Evolutionary conservation across 2,888 invertebrate genomes (phyloP), one percentile per base, ranked within the genome.

Genomic region (Coleophora deauratella): DNA sequence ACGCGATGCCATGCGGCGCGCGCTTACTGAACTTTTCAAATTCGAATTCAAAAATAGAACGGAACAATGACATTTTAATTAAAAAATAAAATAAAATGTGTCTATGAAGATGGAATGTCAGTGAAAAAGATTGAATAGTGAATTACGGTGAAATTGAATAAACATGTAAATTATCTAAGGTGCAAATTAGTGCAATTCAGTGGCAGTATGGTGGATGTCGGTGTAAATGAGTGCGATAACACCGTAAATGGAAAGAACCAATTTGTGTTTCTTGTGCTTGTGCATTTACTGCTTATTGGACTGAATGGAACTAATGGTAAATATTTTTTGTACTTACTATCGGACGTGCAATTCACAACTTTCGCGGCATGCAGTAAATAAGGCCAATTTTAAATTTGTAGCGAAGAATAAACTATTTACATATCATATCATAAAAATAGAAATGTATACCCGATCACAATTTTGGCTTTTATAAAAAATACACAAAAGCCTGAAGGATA

Each of bases 171-270:
- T 72, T 71, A 64, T 71, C 62, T 61, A 66, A 71, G 73, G 70
- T 72, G 76, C 73, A 69, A 69, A 64, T 68, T 60, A 59, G 69
- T 63, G 72, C 71, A 66, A 75, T 71, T 72, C 61, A 58, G 81
- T 76, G 81, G 76, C 84, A 85, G 84, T 72, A 85, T 85, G 84
- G 81, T 85, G 78, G 73, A 78, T 82, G 76, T 70, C 71, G 77
- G 82, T 84, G 80, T 73, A 74, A 82, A 78, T 74, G 77, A 80
- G 73, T 81, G 81, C 72, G 73, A 81, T 77, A 77, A 76, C 74
- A 79, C 74, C 72, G 65, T 77, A 69, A 77, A 79, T 75, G 84
- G 84, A 65, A 81, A 72, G 75, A 82, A 76, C 75, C 84, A 81
- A 80, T 82, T 85, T 72, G 77, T 84, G 69, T 78, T 72, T 72